A percentile compares a stretch with the other conserved stretches of the same genome.
phyloP scores from a whole-genome alignment of 2,113 vertebrate genomes.

The Notothenia coriiceps region DNA sequence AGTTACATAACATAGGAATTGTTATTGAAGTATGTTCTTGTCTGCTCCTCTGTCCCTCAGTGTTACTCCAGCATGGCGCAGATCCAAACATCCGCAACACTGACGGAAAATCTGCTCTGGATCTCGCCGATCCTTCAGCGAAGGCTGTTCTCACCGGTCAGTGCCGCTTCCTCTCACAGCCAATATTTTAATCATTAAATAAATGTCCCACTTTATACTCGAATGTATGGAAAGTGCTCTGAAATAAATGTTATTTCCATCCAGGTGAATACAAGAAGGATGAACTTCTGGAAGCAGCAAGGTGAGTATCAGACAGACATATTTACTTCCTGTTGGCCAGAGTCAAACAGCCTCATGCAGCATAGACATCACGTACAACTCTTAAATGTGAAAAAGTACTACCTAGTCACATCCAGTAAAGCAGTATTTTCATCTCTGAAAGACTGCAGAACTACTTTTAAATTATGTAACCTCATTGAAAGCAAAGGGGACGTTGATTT shows the following conservation, averaged over 20 bases:
- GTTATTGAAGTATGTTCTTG: neutral
- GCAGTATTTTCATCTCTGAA: neutral
- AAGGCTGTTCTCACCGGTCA: slow-evolving; percentile 98
- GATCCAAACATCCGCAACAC: slow-evolving; percentile 99
- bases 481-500: neutral
- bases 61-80: slow-evolving; percentile 98
- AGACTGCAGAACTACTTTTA: neutral
- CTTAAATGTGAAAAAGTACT: neutral
- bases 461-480: neutral
- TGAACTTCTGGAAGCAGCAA: slow-evolving; percentile 98
- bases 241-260: slow-evolving; percentile 88
- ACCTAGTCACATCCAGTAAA: neutral
- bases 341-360: neutral
- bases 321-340: neutral
- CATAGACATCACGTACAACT: neutral
- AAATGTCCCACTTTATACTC: too few relatives aligned
- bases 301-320: slow-evolving; percentile 84
- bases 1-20: neutral
- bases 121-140: slow-evolving; percentile 97
- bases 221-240: neutral
- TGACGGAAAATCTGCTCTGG: slow-evolving; percentile 97
- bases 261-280: slow-evolving; percentile 99
- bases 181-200: too few relatives aligned
- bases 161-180: slow-evolving; percentile 44
- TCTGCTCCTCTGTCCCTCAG: slow-evolving; percentile 88